Evolutionary conservation across 2,113 vertebrate genomes (phyloP), one percentile per base, ranked within the genome.

Genomic region (Ia io): DNA sequence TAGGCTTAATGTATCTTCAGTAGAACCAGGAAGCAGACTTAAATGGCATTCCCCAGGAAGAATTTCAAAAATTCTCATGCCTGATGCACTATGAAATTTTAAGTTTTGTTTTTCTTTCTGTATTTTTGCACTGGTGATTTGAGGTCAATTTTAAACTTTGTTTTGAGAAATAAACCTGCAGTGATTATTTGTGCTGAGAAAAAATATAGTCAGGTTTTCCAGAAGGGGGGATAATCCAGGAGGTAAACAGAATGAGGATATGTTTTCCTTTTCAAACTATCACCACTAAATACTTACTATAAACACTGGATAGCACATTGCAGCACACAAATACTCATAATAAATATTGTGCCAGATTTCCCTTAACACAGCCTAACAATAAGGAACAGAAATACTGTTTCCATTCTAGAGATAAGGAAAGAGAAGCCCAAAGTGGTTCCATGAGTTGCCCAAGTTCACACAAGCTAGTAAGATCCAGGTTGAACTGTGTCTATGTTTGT

Each of bases 231-330:
- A 89, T 77, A 90, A 93, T 76, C 40, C 22, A 88, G 37, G 22
- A 94, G 5, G n/a, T 94, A 91, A 94, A 82, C 35, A 35, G 37
- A 92, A 92, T 85, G 35, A 67, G 17, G 42, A 80, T 28, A n/a
- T 14, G 11, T 69, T 93, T 93, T 87, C 20, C 10, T 91, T 79
- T 93, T 87, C 37, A 92, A 93, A 84, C 1, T 9, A 78, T 77
- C 56, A 56, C 51, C 67, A 78, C 63, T 74, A 13, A 89, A 93
- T 49, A 63, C 22, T 89, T 86, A 35, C 5, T 61, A 42, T 73
- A 73, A 92, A 59, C n/a, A 83, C 14, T 53, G n/a, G 37, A 40
- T 16, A 91, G 32, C 28, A 84, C 49, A 87, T 87, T 69, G 3
- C 35, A 84, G 40, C 32, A 6, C 14, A 49, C 23, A 96, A 17